These are phyloP conservation scores for Vulpes lagopus DNA, from an alignment of 2,113 vertebrate genomes.

Conservation along the genomic window DNA sequence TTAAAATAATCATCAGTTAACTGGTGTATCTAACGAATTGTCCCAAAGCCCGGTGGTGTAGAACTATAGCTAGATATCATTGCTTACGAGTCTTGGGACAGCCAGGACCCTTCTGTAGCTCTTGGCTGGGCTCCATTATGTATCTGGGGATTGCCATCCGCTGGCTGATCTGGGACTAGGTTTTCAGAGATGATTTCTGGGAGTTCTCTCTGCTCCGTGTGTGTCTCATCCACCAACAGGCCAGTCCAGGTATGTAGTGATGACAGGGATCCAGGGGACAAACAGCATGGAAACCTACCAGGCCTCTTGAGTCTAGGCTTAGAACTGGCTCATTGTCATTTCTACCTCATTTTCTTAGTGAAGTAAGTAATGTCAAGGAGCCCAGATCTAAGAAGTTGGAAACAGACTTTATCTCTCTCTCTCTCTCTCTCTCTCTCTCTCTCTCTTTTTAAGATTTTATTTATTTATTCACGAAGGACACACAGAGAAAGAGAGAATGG, in stretches of 20 bases:
- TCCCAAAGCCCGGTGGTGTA: not conserved
- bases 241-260: not conserved
- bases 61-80: not conserved
- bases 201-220: not conserved
- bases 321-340: not conserved
- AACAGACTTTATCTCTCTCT: not conserved
- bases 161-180: not conserved
- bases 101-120: not conserved
- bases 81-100: not conserved
- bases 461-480: too few species aligned
- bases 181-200: fast-evolving
- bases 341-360: not conserved
- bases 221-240: too few species aligned
- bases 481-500: too few species aligned
- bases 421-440: not conserved
- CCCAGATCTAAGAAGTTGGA: not conserved
- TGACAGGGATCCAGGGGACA: not conserved
- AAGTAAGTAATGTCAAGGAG: not conserved
- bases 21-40: not conserved
- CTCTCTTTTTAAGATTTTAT: too few species aligned
- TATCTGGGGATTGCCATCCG: not conserved
- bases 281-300: not conserved
- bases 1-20: not conserved
- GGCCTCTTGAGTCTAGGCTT: not conserved
- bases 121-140: not conserved